These are phyloP conservation scores for Sebastiscus tertius DNA, from an alignment of 2,797 vertebrate species.

Conservation along the genomic window DNA sequence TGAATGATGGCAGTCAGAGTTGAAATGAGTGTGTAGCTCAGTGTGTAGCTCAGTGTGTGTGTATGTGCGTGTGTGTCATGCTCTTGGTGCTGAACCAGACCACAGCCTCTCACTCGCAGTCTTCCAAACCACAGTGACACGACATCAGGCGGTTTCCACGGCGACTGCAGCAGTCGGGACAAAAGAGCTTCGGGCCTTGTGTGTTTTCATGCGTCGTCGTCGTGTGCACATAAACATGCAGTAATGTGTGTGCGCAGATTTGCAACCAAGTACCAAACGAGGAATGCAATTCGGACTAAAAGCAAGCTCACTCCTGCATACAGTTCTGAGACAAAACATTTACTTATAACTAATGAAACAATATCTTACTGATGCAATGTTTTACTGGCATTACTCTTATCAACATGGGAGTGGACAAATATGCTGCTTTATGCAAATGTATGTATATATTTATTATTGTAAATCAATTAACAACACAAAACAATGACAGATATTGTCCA, in stretches of 20 bases:
- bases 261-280: neutral
- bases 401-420: too few relatives aligned
- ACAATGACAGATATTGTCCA: too few relatives aligned
- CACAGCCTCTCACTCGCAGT: slow-evolving; percentile 49
- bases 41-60: neutral
- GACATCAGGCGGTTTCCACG: slow-evolving; percentile 51
- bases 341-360: neutral
- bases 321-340: neutral
- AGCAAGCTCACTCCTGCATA: neutral
- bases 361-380: neutral
- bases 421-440: too few relatives aligned
- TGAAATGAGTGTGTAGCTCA: slow-evolving; percentile 14
- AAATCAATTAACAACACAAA: too few relatives aligned
- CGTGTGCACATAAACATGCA: neutral
- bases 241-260: neutral
- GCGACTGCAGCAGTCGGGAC: slow-evolving; percentile 36
- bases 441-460: too few relatives aligned
- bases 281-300: neutral
- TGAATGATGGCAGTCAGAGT: slow-evolving; percentile 33
- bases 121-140: slow-evolving; percentile 62
- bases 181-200: neutral
- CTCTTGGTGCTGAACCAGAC: slow-evolving; percentile 47
- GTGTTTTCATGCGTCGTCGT: slow-evolving; percentile 1
- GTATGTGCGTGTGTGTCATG: neutral
- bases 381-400: too few relatives aligned